Conservation (phyloP, 2,797 vertebrate species). For the Pteropus rufus region DNA sequence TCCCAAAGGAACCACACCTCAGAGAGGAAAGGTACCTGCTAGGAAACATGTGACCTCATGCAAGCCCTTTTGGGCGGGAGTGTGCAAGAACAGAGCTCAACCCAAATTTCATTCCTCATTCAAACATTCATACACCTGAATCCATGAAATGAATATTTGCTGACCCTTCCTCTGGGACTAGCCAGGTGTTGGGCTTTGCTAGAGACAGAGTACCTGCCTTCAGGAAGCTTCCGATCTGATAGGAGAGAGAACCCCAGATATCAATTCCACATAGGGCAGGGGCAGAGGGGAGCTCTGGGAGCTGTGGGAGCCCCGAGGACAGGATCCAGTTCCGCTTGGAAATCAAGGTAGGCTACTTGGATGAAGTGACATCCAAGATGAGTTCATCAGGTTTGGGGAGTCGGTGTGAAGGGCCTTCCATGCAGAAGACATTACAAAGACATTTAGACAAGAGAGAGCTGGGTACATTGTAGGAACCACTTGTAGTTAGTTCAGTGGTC, state of each 20-base stretch:
- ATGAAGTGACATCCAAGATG: background rate
- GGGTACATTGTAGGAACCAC: background rate
- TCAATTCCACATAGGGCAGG: background rate
- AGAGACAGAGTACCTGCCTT: background rate
- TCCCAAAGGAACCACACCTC: background rate
- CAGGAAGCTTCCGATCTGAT: background rate
- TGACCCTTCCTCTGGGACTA: background rate
- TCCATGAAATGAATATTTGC: background rate
- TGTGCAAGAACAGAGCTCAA: background rate
- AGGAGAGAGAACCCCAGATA: background rate
- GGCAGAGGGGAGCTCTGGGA: background rate
- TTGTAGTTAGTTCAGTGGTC: constrained; percentile 1
- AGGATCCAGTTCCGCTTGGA: background rate
- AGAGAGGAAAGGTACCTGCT: background rate
- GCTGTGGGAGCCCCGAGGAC: background rate
- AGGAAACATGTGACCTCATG: background rate
- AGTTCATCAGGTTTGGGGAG: background rate
- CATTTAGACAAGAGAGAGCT: background rate
- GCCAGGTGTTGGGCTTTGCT: background rate
- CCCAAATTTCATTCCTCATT: background rate
- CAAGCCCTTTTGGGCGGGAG: background rate
- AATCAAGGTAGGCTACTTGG: background rate
- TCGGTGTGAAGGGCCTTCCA: background rate
- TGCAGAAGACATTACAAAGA: background rate
- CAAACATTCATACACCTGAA: background rate